Evolutionary conservation across 2,888 invertebrate genomes (phyloP).

Genomic region (Tuta absoluta): DNA sequence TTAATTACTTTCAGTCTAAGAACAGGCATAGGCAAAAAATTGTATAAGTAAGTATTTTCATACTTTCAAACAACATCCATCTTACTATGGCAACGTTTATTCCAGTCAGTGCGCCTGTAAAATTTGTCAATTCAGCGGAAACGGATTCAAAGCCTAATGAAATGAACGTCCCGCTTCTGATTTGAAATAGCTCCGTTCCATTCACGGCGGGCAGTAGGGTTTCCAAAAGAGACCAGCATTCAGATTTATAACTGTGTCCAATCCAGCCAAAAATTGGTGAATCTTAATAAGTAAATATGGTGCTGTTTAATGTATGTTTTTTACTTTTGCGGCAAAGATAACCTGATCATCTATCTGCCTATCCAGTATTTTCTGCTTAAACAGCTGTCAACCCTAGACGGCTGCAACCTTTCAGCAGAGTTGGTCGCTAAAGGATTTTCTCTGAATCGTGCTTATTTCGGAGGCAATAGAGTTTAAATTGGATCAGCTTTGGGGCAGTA

Average conservation of each 20-base stretch:
- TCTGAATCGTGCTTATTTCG: constrained; percentile 34
- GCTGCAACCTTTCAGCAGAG: constrained; percentile 42
- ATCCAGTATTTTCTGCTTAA: not conserved
- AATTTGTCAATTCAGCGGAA: constrained; percentile 48
- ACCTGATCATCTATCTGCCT: not conserved
- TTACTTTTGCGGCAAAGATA: too few species aligned
- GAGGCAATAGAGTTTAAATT: constrained; percentile 36
- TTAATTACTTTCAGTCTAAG: not conserved
- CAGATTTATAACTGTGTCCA: too few species aligned
- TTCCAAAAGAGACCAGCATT: too few species aligned
- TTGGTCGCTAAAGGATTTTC: constrained; percentile 1
- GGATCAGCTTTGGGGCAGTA: constrained; percentile 24
- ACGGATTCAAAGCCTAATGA: constrained; percentile 57
- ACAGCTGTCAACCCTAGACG: not conserved
- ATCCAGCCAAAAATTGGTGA: not conserved
- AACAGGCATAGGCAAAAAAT: too few species aligned
- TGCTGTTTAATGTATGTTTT: too few species aligned
- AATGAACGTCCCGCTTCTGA: constrained; percentile 55
- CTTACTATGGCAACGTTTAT: not conserved
- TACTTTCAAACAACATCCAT: not conserved
- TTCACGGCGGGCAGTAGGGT: constrained; percentile 42
- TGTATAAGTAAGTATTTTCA: not conserved
- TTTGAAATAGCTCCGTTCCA: constrained; percentile 50
- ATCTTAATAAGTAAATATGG: too few species aligned
- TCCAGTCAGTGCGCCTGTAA: constrained; percentile 40